Evolutionary conservation across 2,888 invertebrate species (phyloP).

Genomic region (Epistrophe grossulariae): DNA sequence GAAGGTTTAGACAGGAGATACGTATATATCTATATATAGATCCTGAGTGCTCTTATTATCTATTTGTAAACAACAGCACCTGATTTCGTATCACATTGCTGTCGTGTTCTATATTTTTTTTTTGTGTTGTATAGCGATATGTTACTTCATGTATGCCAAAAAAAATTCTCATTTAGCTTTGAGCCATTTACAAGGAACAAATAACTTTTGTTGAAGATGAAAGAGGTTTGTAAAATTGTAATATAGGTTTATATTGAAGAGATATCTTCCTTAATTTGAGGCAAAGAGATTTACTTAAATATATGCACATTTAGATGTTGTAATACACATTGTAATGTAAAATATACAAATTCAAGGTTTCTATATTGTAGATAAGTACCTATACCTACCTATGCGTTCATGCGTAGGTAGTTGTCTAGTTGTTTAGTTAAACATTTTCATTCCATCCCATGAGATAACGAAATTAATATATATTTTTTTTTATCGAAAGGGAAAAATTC

Average conservation of each 20-base stretch:
- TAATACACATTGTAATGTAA: constrained; percentile 48
- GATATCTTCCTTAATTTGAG: constrained; percentile 54
- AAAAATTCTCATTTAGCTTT: constrained; percentile 69
- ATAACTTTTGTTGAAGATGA: constrained; percentile 58
- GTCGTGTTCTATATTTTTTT: constrained; percentile 32
- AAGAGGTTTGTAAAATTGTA: constrained; percentile 12
- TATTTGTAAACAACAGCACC: constrained; percentile 70
- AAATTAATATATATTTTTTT: no score
- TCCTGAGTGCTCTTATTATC: constrained; percentile 71
- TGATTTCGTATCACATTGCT: constrained; percentile 59
- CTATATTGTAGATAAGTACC: not conserved
- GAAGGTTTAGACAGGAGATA: constrained; percentile 28
- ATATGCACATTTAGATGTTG: constrained; percentile 51
- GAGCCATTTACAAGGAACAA: constrained; percentile 65
- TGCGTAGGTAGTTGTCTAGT: not conserved
- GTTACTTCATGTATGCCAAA: constrained; percentile 33
- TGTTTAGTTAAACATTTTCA: not conserved
- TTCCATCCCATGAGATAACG: not conserved
- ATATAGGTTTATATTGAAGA: constrained; percentile 39
- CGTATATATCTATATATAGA: constrained; percentile 8
- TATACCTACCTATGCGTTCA: not conserved
- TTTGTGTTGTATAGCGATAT: constrained; percentile 43
- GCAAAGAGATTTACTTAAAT: constrained; percentile 57
- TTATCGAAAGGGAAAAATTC: not conserved
- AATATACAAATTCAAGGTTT: constrained; percentile 35